phyloP scores from a whole-genome alignment of 2,113 vertebrate species.

The Hippocampus comes region DNA sequence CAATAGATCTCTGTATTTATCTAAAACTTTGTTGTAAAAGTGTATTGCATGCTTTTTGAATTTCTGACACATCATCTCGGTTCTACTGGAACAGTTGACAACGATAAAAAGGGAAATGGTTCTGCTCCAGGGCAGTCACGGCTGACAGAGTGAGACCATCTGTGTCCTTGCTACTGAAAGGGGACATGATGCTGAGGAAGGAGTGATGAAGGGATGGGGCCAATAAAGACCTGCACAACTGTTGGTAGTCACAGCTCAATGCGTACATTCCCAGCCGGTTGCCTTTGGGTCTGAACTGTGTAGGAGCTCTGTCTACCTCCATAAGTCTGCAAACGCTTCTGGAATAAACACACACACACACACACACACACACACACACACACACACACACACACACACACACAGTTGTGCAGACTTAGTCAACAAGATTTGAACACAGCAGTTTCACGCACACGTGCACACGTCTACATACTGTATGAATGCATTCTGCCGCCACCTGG shows the following conservation, averaged over 20 bases:
- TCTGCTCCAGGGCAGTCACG: constrained; percentile 32
- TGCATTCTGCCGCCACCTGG: constrained; percentile 36
- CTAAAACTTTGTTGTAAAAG: not conserved
- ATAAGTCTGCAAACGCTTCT: constrained; percentile 29
- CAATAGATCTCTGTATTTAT: not conserved
- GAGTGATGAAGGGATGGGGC: constrained; percentile 34
- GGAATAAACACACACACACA: constrained; percentile 5
- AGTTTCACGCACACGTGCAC: constrained; percentile 30
- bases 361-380: constrained; percentile 9
- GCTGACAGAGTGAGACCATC: constrained; percentile 47
- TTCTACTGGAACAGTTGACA: constrained; percentile 23
- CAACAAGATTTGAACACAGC: constrained; percentile 37
- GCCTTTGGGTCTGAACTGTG: constrained; percentile 52
- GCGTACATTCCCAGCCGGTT: constrained; percentile 34
- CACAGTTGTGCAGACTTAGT: constrained; percentile 43
- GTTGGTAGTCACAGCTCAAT: constrained; percentile 55
- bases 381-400: constrained; percentile 43
- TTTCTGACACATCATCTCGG: constrained; percentile 11
- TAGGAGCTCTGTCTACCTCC: constrained; percentile 42
- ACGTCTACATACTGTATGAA: constrained; percentile 9
- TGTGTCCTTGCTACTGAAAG: constrained; percentile 38
- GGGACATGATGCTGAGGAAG: constrained; percentile 26
- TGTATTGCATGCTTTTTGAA: not conserved
- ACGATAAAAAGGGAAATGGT: constrained; percentile 38
- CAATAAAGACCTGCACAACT: constrained; percentile 43